A percentile compares a stretch with the other conserved stretches of the same genome.
These are phyloP conservation scores for Leptopilina syphax DNA, from an alignment of 2,888 invertebrate species.

Conservation along the genomic window DNA sequence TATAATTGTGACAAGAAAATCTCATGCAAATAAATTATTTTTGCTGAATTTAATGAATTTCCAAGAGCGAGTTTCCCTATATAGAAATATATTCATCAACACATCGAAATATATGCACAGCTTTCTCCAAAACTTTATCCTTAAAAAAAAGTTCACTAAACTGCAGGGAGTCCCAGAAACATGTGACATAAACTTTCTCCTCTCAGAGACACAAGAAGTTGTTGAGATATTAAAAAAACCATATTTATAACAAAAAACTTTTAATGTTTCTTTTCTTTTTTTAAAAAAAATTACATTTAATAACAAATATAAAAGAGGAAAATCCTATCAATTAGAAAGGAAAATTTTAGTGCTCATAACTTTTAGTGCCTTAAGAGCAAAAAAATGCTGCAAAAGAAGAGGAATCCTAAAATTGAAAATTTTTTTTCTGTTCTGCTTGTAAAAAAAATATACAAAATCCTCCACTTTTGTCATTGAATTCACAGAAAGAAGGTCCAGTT, in stretches of 20 bases:
- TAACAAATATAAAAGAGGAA: too few relatives aligned
- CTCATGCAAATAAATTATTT: not conserved
- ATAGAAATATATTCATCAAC: not conserved
- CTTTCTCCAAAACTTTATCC: conserved; percentile 36
- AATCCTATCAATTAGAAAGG: too few relatives aligned
- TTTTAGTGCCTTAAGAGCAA: too few relatives aligned
- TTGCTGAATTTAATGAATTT: not conserved
- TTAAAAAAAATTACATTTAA: too few relatives aligned
- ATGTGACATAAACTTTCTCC: conserved; percentile 33
- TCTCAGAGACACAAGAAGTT: conserved; percentile 4
- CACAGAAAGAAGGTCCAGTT: not conserved
- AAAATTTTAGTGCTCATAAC: too few relatives aligned
- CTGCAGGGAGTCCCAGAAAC: conserved; percentile 35
- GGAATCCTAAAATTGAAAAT: too few relatives aligned
- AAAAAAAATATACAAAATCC: too few relatives aligned
- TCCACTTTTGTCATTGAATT: not conserved
- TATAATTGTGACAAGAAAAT: not conserved
- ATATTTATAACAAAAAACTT: not conserved
- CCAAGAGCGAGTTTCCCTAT: not conserved
- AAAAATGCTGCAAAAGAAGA: too few relatives aligned
- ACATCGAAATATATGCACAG: not conserved
- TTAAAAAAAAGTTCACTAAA: conserved; percentile 33
- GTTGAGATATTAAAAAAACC: conserved; percentile 3
- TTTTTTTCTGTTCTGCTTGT: too few relatives aligned
- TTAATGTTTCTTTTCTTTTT: too few relatives aligned